Evolutionary conservation across 1,140 invertebrate species (phyloP).

Genomic region (Drosophila ohnishii): DNA sequence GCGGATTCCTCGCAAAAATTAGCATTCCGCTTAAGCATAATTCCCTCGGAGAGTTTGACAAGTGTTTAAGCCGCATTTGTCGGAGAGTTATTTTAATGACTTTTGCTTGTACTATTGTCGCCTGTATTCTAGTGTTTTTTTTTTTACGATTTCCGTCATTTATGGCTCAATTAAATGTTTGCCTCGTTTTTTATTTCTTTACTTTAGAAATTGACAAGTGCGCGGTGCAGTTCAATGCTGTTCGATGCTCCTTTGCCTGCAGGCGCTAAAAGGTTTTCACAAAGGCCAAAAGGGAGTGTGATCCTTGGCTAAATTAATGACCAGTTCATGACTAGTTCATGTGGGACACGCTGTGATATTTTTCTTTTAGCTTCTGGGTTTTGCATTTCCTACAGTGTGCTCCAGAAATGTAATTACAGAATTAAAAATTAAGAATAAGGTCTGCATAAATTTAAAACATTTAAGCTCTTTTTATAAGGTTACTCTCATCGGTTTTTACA

Average conservation of each 20-base stretch:
- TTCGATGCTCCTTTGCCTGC: conserved; percentile 30
- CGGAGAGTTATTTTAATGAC: conserved; percentile 65
- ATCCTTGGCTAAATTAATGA: conserved; percentile 3
- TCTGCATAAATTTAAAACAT: background rate
- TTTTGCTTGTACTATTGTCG: conserved; percentile 51
- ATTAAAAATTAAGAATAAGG: background rate
- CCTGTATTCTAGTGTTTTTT: conserved; percentile 8
- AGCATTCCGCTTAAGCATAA: conserved; percentile 30
- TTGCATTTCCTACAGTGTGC: background rate
- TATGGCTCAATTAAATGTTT: conserved; percentile 74
- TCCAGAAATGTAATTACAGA: background rate
- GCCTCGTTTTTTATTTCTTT: conserved; percentile 57
- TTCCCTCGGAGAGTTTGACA: conserved; percentile 18
- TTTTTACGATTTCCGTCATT: conserved; percentile 66
- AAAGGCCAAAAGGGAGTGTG: conserved; percentile 4
- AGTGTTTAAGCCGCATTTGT: conserved; percentile 54
- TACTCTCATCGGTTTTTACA: too few species aligned
- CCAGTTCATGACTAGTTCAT: conserved; percentile 8
- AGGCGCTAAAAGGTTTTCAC: conserved; percentile 16
- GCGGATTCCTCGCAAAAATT: conserved; percentile 9
- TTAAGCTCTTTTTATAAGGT: background rate
- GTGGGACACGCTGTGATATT: background rate
- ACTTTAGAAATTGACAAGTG: conserved; percentile 56
- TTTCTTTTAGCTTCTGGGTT: background rate
- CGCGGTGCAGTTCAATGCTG: conserved; percentile 36